Base-by-base conservation (phyloP, 1,140 invertebrate genomes). In the Olivierus martensii region DNA sequence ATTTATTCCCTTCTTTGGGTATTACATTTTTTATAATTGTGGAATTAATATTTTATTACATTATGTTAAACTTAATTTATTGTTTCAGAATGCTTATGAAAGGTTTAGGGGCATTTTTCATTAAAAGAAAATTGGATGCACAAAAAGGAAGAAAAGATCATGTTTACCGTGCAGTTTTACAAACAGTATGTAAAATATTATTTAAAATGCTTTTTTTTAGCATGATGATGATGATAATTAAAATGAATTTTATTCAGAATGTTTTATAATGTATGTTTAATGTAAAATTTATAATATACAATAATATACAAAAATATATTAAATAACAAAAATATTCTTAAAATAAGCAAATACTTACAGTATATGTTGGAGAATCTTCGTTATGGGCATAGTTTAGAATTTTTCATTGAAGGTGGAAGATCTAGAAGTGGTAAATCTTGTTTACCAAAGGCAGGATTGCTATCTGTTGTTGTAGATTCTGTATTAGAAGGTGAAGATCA, bases 341-440 rank as follows among this genome's bases (percentile, higher is more conserved):
- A n/a, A n/a, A n/a, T n/a, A n/a, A n/a, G n/a, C n/a, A n/a, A n/a
- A n/a, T n/a, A n/a, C n/a, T n/a, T 52, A 12, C 18, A 57, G 55
- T 95, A 95, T 67, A 82, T 95, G 62, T 79, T 83, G 57, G 81
- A 92, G 59, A 79, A 82, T 53, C 67, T 98, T 12, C 74, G 78
- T 49, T 79, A 80, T 34, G 85, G 87, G 4, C 84, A 95, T 65
- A 84, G 86, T 64, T 70, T 96, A 53, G 92, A 97, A 65, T 95
- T 96, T 67, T 97, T 93, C 67, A 80, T 96, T 43, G 92, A 97
- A 72, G 92, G 91, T 18, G 90, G 88, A 1, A 72, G 91, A 2
- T 88, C 86, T 0, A 74, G 89, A 55, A 90, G 86, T 11, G 90
- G 90, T 3, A 90, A 92, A 69, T 82, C 87, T 0, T 82, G 82